Base-by-base conservation (phyloP, 2,797 vertebrate species). In the Spea hammondii region DNA sequence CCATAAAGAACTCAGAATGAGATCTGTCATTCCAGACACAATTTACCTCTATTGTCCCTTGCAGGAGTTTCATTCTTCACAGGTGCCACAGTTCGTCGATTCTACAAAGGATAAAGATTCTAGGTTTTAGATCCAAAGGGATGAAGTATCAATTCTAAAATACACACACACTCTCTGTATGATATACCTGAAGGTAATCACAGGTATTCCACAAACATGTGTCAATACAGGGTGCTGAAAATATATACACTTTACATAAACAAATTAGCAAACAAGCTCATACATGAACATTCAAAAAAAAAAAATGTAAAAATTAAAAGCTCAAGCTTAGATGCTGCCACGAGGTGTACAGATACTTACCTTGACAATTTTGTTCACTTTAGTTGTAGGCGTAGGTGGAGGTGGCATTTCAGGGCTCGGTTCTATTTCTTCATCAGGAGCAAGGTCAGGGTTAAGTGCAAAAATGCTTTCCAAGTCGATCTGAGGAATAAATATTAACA, bases 401-500 rank as follows among this genome's bases (percentile, higher is more conserved):
- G 94, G 94, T 66, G 93, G 90, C 46, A 93, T 92, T 84, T 96
- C 97, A 0, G 94, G 94, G 84, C 91, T 93, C 72, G 94, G 94
- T 60, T 93, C 92, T 76, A 94, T 92, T 85, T 98, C 97, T 84
- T 99, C 97, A 83, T 98, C 96, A 5, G 94, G 94, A 75, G 89
- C 94, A 75, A 99, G 88, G 77, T 98, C 95, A 74, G 95, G 94
- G 85, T 99, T 99, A 88, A 99, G 94, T 77, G 95, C 91, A 87
- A 98, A 99, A 88, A 98, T 90, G 86, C 95, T 99, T 85, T 98
- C 97, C 88, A 99, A 88, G 84, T 98, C 97, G 77, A 99, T 96
- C 96, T 98, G 87, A 85, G 78, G 79, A 77, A 76, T 75, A 83
- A 46, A 86, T 78, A 4, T 47, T 8, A 85, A 54, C 11, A 32